Base-by-base conservation (phyloP, 2,888 invertebrate species). In the Tetrapedia diversipes region DNA sequence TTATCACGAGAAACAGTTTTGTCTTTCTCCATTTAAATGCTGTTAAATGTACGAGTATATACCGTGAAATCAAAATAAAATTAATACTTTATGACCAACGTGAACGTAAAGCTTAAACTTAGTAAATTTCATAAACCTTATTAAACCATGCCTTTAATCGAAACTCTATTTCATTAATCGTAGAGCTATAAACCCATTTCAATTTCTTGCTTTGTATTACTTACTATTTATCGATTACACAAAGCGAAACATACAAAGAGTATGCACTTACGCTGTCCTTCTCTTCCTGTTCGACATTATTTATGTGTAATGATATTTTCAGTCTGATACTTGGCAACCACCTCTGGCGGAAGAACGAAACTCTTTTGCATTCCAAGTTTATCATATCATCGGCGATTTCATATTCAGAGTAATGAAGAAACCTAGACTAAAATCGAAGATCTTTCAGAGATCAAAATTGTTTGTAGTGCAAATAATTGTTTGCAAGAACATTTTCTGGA, bases 261-360 rank as follows among this genome's bases (percentile, higher is more conserved):
- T 53, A 32, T 51, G 49, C 39, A 57, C 43, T 47, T 51, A 43
- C 63, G 39, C 24, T 37, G n/a, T 29, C 39, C 49, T 47, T 65
- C 53, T 60, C 53, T 60, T 49, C 64, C 22, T 54, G 68, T 68
- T 53, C 51, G 49, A 70, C 75, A 63, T 72, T 81, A 82, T 76
- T 70, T 78, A 65, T 70, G 59, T 54, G 69, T 45, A 43, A 57
- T 41, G 76, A 74, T 82, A 74, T 79, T 81, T 82, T 66, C 57
- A 76, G 76, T 79, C 68, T 57, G 27, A 79, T 70, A 74, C 74
- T 82, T 81, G 82, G 82, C 82, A 82, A 60, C 51, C 64, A 37
- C 57, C 41, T 71, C 73, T 79, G 75, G 67, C 72, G 64, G 60
- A 45, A 64, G 54, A 43, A 57, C 45, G 68, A 56, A 65, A 45